A percentile compares a stretch with the other conserved stretches of the same genome.
phyloP scores from a whole-genome alignment of 2,113 vertebrate species.

The Entelurus aequoreus region DNA sequence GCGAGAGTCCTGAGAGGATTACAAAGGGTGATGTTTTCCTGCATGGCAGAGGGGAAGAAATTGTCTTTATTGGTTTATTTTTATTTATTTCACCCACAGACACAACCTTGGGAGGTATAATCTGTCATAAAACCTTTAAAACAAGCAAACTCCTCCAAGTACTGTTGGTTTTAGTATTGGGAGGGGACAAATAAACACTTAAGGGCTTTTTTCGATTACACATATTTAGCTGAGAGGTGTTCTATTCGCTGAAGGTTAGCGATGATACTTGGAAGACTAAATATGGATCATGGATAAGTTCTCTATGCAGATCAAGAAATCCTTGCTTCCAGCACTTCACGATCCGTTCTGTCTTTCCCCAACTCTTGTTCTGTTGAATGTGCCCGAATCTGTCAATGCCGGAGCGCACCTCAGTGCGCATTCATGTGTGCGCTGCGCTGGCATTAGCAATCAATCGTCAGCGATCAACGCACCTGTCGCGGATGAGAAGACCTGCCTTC shows the following conservation, averaged over 20 bases:
- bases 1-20: no score
- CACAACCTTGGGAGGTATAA: constrained; percentile 15
- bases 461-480: no score
- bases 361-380: not conserved
- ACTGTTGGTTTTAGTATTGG: not conserved
- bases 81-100: constrained; percentile 7
- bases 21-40: no score
- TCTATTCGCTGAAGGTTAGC: constrained; percentile 1
- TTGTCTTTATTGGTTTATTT: constrained; percentile 8
- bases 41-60: constrained; percentile 6
- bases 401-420: no score
- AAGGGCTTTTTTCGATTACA: no score
- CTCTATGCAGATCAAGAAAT: not conserved
- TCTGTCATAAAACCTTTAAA: constrained; percentile 3
- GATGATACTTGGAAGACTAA: not conserved
- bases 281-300: not conserved
- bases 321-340: not conserved
- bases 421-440: no score
- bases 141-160: constrained; percentile 4
- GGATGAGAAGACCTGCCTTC: no score
- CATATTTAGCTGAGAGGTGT: not conserved
- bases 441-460: no score
- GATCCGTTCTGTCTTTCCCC: not conserved
- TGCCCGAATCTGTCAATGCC: not conserved
- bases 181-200: not conserved